A percentile compares a stretch with the other conserved stretches of the same genome.
These are phyloP conservation scores for Drosophila birchii DNA, from an alignment of 2,888 invertebrate genomes.

Conservation along the genomic window DNA sequence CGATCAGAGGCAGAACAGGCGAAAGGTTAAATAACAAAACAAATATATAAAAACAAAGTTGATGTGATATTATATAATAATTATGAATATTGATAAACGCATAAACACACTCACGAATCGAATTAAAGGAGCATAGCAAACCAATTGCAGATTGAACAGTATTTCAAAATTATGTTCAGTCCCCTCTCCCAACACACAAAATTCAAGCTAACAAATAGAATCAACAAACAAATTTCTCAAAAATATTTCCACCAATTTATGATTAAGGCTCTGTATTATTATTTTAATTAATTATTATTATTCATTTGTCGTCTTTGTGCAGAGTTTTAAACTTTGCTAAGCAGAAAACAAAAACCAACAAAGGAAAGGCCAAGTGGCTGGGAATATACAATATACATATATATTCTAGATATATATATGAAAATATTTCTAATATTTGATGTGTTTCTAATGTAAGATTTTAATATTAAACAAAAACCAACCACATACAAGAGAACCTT, in stretches of 20 bases:
- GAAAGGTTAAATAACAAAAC: slow-evolving; percentile 42
- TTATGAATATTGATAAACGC: slow-evolving; percentile 74
- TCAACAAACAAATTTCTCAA: slow-evolving; percentile 28
- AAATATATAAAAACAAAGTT: slow-evolving; percentile 82
- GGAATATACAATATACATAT: slow-evolving; percentile 57
- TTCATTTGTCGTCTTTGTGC: slow-evolving; percentile 41
- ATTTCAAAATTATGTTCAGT: slow-evolving; percentile 30
- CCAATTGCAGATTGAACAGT: slow-evolving; percentile 22
- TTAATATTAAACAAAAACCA: slow-evolving; percentile 64
- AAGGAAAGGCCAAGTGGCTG: slow-evolving; percentile 39
- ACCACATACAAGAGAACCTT: slow-evolving; percentile 36
- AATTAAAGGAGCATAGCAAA: slow-evolving; percentile 22
- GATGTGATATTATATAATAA: slow-evolving; percentile 84
- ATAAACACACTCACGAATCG: slow-evolving; percentile 46
- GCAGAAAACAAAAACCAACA: not conserved
- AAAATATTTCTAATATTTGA: slow-evolving; percentile 76
- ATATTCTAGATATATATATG: slow-evolving; percentile 51
- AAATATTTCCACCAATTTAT: slow-evolving; percentile 39
- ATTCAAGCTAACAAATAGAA: slow-evolving; percentile 19
- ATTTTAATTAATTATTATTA: slow-evolving; percentile 43
- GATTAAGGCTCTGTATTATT: slow-evolving; percentile 50
- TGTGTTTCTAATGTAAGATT: slow-evolving; percentile 80
- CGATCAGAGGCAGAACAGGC: slow-evolving; percentile 36
- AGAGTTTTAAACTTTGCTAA: slow-evolving; percentile 68
- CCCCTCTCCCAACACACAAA: slow-evolving; percentile 1